Conservation (phyloP, 2,888 invertebrate genomes). For the Ectobius pallidus region DNA sequence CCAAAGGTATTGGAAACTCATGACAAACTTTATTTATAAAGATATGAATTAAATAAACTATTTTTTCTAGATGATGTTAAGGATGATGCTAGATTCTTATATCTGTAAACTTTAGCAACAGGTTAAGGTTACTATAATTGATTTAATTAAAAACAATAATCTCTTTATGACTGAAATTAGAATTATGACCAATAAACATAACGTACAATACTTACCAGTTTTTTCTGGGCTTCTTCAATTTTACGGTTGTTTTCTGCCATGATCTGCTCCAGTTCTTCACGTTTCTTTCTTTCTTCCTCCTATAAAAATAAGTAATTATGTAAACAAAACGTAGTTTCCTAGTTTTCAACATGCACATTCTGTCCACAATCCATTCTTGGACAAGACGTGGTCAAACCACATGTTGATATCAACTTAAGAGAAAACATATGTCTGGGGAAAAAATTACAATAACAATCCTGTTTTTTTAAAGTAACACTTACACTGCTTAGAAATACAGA, state of each 20-base stretch:
- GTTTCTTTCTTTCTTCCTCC: slow-evolving; percentile 97
- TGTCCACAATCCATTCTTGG: neutral
- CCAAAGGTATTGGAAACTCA: too few relatives aligned
- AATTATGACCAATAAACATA: too few relatives aligned
- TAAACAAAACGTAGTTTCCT: slow-evolving; percentile 30
- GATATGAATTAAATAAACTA: too few relatives aligned
- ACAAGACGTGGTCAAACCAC: neutral
- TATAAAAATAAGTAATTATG: slow-evolving; percentile 67
- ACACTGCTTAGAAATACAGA: neutral
- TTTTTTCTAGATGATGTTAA: too few relatives aligned
- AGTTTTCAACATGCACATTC: slow-evolving; percentile 34
- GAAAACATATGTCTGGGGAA: slow-evolving; percentile 1
- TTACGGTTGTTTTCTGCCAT: slow-evolving; percentile 98
- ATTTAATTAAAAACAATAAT: too few relatives aligned
- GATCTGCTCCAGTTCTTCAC: slow-evolving; percentile 94
- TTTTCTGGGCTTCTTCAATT: slow-evolving; percentile 95
- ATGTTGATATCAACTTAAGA: neutral
- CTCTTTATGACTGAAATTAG: too few relatives aligned
- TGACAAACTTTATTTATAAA: too few relatives aligned
- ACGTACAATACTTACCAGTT: slow-evolving; percentile 86
- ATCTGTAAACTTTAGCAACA: too few relatives aligned
- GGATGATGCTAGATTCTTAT: too few relatives aligned
- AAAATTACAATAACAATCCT: neutral
- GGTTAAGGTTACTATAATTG: too few relatives aligned
- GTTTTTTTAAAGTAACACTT: neutral